These are phyloP conservation scores for Troglohyphantes excavatus DNA, from an alignment of 2,888 invertebrate species.

Conservation along the genomic window DNA sequence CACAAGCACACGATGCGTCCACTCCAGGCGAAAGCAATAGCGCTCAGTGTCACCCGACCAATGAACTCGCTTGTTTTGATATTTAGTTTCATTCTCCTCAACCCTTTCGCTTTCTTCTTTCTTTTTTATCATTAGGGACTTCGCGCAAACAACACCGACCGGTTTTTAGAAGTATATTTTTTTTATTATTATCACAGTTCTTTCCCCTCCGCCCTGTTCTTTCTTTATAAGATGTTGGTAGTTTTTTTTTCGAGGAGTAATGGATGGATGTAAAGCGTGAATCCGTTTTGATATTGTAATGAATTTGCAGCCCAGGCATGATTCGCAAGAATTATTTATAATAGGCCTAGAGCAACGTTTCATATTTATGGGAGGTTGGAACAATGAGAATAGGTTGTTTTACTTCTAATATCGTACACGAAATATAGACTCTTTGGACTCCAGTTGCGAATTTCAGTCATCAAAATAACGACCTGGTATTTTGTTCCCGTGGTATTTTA, in stretches of 20 bases:
- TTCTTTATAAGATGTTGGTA: not conserved
- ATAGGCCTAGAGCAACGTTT: not conserved
- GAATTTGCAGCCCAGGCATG: too few species aligned
- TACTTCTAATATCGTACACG: too few species aligned
- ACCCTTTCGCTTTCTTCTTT: conserved; percentile 25
- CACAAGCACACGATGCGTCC: not conserved
- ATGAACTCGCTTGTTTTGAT: conserved; percentile 37
- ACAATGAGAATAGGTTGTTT: too few species aligned
- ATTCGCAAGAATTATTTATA: not conserved
- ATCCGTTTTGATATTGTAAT: not conserved
- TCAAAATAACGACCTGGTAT: too few species aligned
- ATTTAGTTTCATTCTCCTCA: conserved; percentile 40
- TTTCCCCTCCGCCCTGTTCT: not conserved
- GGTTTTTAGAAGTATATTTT: conserved; percentile 38
- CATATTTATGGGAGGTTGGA: too few species aligned
- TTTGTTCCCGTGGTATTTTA: too few species aligned
- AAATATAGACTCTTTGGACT: too few species aligned
- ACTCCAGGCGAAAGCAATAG: not conserved
- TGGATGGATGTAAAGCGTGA: too few species aligned
- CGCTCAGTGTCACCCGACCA: conserved; percentile 6
- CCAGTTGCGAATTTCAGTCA: too few species aligned
- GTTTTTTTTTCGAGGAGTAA: too few species aligned
- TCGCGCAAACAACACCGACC: conserved; percentile 45
- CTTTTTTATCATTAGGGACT: not conserved
- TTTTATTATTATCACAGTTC: conserved; percentile 2